These are phyloP conservation scores for Notoglanidium macrostoma DNA, from an alignment of 2,797 vertebrate species.

Conservation along the genomic window DNA sequence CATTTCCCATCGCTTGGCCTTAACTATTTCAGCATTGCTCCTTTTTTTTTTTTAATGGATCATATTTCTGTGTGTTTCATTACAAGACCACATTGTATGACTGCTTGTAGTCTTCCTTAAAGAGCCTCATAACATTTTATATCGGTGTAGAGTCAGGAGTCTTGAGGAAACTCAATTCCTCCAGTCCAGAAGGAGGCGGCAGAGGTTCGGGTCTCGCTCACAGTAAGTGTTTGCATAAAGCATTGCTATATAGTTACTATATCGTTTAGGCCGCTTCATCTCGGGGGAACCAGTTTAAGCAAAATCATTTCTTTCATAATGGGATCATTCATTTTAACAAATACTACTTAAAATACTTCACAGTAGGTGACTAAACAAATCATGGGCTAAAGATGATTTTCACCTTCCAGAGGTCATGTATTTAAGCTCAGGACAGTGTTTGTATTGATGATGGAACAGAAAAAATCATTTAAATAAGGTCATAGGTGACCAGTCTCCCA, in stretches of 20 bases:
- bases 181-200: constrained; percentile 19
- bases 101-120: constrained; percentile 46
- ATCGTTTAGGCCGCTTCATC: not conserved
- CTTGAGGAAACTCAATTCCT: constrained; percentile 6
- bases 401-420: not conserved
- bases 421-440: not conserved
- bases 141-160: not conserved
- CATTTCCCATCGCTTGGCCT: not conserved
- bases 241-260: not conserved
- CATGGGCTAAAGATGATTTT: not conserved
- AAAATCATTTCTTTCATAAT: not conserved
- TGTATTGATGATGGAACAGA: not conserved
- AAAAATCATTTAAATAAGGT: not conserved
- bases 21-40: constrained; percentile 26
- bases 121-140: not conserved
- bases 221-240: not conserved
- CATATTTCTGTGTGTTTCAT: constrained; percentile 36
- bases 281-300: not conserved
- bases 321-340: not conserved
- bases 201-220: constrained; percentile 4
- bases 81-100: constrained; percentile 36
- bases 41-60: not conserved
- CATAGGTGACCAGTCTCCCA: not conserved
- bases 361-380: not conserved
- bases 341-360: not conserved